Base-by-base conservation (phyloP, 1,140 invertebrate species). In the Anastatus disparis region DNA sequence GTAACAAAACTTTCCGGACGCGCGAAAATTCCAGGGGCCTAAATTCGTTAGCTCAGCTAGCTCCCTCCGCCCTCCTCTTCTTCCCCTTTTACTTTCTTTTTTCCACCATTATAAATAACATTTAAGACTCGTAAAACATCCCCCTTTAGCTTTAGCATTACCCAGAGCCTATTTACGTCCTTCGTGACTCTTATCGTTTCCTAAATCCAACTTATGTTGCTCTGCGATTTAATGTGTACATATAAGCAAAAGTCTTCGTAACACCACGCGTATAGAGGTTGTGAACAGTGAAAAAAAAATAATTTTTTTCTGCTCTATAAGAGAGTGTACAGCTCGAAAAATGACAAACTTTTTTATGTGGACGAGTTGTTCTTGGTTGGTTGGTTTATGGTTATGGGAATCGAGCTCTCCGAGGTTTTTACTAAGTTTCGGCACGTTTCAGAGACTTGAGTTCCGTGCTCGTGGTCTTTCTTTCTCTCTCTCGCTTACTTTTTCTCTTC, bases 151-250 rank as follows among this genome's bases (percentile, higher is more conserved):
- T n/a, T n/a, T n/a, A n/a, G 46, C 46, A 52, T 64, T 52, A 52
- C 20, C n/a, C n/a, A n/a, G n/a, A n/a, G 20, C 62, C 48, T 52
- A 52, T 64, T 64, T 52, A 64, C 46, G 50, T 50, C 48, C n/a
- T 65, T 40, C 48, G 50, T 65, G 63, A 65, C 63, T 55, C 48
- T 55, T 55, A 55, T 65, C 63, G 15, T 29, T 65, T 26, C 63
- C 29, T 15, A 27, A 58, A 67, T 46, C 53, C 64, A n/a, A 7
- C 26, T 22, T 17, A 17, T n/a, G n/a, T n/a, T n/a, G n/a, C n/a
- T n/a, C 38, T 52, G 64, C 52, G 64, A 44, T 29, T 56, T 44
- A 26, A 44, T 67, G 40, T 27, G 15, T 8, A n/a, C n/a, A n/a
- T n/a, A n/a, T n/a, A n/a, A n/a, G n/a, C n/a, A n/a, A n/a, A n/a